These are phyloP conservation scores for Ceratina japonica DNA, from an alignment of 1,140 invertebrate genomes.

Conservation along the genomic window DNA sequence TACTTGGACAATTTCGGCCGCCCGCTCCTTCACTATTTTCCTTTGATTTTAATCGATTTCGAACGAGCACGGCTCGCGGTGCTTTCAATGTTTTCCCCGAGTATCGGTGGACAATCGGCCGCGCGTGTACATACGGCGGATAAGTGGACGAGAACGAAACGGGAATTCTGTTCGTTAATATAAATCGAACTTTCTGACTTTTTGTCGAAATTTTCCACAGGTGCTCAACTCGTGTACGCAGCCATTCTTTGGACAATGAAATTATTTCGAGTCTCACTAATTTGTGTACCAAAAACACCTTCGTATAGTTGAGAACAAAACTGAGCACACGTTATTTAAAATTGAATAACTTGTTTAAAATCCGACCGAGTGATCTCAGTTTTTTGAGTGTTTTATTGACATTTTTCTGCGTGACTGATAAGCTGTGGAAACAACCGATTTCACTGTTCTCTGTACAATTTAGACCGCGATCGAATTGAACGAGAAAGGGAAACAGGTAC, in stretches of 20 bases:
- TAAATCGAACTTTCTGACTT: background rate
- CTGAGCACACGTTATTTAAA: too few species aligned
- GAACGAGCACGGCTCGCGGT: background rate
- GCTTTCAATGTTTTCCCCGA: background rate
- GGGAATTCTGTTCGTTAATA: background rate
- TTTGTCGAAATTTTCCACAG: background rate
- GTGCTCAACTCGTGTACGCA: background rate
- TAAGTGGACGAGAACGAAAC: background rate
- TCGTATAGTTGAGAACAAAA: too few species aligned
- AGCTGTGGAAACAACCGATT: too few species aligned
- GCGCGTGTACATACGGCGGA: background rate
- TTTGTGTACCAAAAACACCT: too few species aligned
- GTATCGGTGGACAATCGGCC: too few species aligned
- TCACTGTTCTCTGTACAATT: too few species aligned
- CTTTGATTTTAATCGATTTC: slow-evolving; percentile 16
- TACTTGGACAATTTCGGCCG: background rate
- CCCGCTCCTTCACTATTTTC: slow-evolving; percentile 2
- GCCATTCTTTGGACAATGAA: background rate
- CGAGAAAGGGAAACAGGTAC: background rate
- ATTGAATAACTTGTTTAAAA: too few species aligned
- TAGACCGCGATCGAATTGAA: background rate
- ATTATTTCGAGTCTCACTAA: too few species aligned
- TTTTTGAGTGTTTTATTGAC: too few species aligned
- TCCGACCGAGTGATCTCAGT: too few species aligned
- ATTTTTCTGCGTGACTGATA: too few species aligned